phyloP scores from a whole-genome alignment of 2,113 vertebrate species.

The Barbus barbus region DNA sequence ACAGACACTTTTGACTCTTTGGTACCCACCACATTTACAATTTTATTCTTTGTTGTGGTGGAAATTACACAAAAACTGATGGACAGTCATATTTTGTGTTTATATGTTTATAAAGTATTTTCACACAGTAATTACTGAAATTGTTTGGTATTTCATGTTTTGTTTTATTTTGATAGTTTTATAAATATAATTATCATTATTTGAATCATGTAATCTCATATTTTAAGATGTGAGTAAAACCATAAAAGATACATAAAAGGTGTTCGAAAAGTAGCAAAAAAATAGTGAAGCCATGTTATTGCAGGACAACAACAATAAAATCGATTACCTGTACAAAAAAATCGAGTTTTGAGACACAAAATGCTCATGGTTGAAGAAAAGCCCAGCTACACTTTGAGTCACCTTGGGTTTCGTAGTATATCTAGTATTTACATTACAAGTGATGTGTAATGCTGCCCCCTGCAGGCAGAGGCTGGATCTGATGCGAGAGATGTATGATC shows the following conservation, averaged over 20 bases:
- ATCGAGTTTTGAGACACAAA: not conserved
- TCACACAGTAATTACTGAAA: too few relatives aligned
- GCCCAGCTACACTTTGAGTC: not conserved
- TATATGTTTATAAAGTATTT: not conserved
- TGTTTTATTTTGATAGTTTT: too few relatives aligned
- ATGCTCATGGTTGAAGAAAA: not conserved
- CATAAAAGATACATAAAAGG: not conserved
- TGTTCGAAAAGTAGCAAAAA: not conserved
- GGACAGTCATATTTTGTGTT: not conserved
- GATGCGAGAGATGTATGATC: constrained; percentile 98
- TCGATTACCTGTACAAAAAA: too few relatives aligned
- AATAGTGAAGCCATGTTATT: not conserved
- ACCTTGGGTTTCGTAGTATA: not conserved
- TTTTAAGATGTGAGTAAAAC: too few relatives aligned
- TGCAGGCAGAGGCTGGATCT: constrained; percentile 90
- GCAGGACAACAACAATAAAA: not conserved
- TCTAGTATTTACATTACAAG: not conserved
- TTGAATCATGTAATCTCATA: too few relatives aligned
- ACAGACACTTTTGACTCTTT: not conserved
- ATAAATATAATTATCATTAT: not conserved
- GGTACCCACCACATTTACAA: too few relatives aligned
- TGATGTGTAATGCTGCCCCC: constrained; percentile 47
- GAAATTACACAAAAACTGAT: too few relatives aligned
- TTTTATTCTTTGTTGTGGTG: too few relatives aligned
- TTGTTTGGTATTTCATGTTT: too few relatives aligned